phyloP scores from a whole-genome alignment of 2,888 invertebrate genomes.

The Nezara viridula region DNA sequence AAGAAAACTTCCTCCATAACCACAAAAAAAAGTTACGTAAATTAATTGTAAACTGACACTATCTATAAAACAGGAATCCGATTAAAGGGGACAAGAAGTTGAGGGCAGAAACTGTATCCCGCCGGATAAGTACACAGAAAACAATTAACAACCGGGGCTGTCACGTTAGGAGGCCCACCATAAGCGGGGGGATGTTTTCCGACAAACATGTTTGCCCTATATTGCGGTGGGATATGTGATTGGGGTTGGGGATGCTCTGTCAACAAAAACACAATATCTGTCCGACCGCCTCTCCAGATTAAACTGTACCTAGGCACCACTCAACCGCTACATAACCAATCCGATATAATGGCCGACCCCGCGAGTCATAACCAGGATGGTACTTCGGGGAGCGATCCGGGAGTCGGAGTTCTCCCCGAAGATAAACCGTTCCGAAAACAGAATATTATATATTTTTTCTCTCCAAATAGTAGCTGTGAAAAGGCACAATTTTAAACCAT shows the following conservation, averaged over 20 bases:
- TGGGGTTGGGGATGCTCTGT: conserved; percentile 21
- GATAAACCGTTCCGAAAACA: not conserved
- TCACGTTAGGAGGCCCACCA: not conserved
- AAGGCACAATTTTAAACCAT: not conserved
- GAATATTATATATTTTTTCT: not conserved
- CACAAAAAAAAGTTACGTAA: not conserved
- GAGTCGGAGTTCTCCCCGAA: not conserved
- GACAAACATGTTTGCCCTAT: conserved; percentile 38
- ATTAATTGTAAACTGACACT: not conserved
- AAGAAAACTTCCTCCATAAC: too few relatives aligned
- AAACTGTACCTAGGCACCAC: conserved; percentile 16
- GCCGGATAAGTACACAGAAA: not conserved
- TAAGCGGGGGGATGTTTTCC: conserved; percentile 7
- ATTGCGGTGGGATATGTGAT: conserved; percentile 43
- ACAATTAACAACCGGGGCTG: conserved; percentile 33
- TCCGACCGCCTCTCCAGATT: conserved; percentile 35
- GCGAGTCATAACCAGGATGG: not conserved
- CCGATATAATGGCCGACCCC: not conserved
- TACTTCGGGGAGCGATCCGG: not conserved
- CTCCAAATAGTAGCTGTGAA: not conserved
- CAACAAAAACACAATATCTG: conserved; percentile 41
- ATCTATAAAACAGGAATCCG: not conserved
- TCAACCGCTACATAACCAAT: conserved; percentile 35
- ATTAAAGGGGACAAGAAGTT: not conserved
- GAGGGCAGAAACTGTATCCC: not conserved